A percentile compares a stretch with the other conserved stretches of the same genome.
Evolutionary conservation across 2,113 vertebrate species (phyloP).

Genomic region (Protobothrops mucrosquamatus): DNA sequence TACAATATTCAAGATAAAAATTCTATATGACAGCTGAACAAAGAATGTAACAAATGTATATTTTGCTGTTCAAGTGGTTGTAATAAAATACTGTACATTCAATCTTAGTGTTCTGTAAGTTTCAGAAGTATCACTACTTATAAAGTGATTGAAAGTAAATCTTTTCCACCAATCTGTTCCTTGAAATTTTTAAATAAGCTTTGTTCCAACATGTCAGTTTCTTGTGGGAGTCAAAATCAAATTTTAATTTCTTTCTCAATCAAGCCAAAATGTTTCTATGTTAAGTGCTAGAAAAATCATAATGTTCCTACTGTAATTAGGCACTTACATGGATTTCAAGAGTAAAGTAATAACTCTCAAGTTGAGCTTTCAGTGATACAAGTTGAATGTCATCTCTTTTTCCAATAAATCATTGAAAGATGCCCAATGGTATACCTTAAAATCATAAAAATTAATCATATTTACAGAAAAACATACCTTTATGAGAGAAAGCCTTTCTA

Average conservation of each 20-base stretch:
- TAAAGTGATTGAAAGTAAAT: not conserved
- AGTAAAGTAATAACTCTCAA: not conserved
- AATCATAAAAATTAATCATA: not conserved
- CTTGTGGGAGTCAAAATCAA: not conserved
- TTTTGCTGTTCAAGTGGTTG: not conserved
- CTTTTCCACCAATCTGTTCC: not conserved
- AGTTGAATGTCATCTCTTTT: not conserved
- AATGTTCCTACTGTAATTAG: not conserved
- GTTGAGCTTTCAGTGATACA: not conserved
- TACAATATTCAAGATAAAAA: not conserved
- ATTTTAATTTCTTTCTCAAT: not conserved
- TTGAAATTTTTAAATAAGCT: not conserved
- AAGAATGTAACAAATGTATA: not conserved
- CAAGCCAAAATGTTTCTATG: not conserved
- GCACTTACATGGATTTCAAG: not conserved
- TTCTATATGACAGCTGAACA: not conserved
- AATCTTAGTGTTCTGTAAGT: not conserved
- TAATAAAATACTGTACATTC: not conserved
- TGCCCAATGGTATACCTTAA: not conserved
- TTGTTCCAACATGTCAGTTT: not conserved
- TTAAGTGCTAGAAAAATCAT: not conserved
- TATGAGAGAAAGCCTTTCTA: not conserved
- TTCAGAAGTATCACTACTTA: not conserved
- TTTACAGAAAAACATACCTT: not conserved
- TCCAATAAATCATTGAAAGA: not conserved